Base-by-base conservation (phyloP, 2,797 vertebrate species). In the Neosilurus hyrtlii region DNA sequence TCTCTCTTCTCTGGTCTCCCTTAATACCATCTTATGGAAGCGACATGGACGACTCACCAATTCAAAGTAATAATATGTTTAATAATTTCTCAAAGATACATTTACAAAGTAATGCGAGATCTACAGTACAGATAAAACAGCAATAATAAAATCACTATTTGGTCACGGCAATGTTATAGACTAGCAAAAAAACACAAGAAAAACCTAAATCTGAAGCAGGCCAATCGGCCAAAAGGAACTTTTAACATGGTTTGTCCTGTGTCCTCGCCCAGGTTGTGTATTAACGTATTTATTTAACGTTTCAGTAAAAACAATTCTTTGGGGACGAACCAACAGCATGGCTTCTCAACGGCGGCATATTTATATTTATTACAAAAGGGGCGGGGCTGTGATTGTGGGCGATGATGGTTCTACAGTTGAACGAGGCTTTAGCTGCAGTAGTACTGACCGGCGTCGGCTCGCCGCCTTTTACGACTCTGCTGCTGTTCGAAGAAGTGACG, bases 401-500 rank as follows among this genome's bases (percentile, higher is more conserved):
- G 15, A 14, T 26, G 20, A 26, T 24, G 1, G 20, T 49, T 68
- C 51, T 52, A 30, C 22, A 54, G 49, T 16, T 12, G 14, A 61
- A 26, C 4, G 24, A 16, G 3, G 3, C n/a, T 71, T 94, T 90
- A 94, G 88, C 89, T 87, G 83, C 87, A 90, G 87, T 91, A 92
- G 80, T 92, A 92, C 68, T 88, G 87, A 26, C 87, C 87, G 0
- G 82, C 79, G 1, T 93, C 88, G 0, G 88, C 89, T 82, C 93
- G 79, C 1, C 90, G 87, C 77, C 94, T 90, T 78, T 94, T 94
- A 1, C 93, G 91, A 81, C 83, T 91, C 79, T 93, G 93, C 77
- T 94, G 93, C 89, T 94, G 88, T 87, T 95, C 93, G 0, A 95
- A 95, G 87, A 95, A 95, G 63, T 89, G 88, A 37, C 91, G 93